These are phyloP conservation scores for Neomicropteryx cornuta DNA, from an alignment of 1,140 invertebrate species.

Conservation along the genomic window DNA sequence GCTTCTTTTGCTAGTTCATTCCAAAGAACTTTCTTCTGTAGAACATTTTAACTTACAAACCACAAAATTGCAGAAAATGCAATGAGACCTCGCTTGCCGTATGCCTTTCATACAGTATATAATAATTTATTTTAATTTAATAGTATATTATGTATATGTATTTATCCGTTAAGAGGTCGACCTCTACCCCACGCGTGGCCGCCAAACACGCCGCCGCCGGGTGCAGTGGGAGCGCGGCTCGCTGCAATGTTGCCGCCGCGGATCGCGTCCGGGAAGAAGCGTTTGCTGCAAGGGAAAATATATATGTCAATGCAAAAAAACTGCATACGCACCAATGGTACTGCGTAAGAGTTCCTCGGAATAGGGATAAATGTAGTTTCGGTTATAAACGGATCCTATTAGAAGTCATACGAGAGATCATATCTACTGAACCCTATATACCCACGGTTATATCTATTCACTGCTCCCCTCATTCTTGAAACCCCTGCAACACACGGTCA, in stretches of 20 bases:
- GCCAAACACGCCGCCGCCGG: conserved; percentile 35
- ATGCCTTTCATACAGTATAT: no score
- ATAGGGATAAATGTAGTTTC: not conserved
- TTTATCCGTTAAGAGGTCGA: conserved; percentile 52
- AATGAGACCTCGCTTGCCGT: no score
- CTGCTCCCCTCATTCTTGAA: not conserved
- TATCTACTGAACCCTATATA: conserved; percentile 3
- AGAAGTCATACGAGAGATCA: not conserved
- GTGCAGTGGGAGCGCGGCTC: conserved; percentile 31
- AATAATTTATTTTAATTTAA: no score
- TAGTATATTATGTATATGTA: no score
- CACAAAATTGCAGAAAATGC: no score
- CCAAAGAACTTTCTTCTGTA: no score
- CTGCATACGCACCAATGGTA: conserved; percentile 1
- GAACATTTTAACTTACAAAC: no score
- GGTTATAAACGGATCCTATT: conserved; percentile 1
- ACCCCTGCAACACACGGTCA: conserved; percentile 18
- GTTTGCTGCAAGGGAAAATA: conserved; percentile 38
- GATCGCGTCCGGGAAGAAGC: conserved; percentile 57
- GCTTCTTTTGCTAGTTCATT: no score
- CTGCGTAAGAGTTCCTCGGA: no score
- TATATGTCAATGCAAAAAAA: conserved; percentile 1
- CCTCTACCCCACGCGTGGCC: conserved; percentile 65
- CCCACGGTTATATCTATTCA: not conserved
- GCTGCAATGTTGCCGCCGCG: conserved; percentile 55